These are phyloP conservation scores for Cephalopachus bancanus DNA, from an alignment of 2,797 vertebrate genomes.

Conservation along the genomic window DNA sequence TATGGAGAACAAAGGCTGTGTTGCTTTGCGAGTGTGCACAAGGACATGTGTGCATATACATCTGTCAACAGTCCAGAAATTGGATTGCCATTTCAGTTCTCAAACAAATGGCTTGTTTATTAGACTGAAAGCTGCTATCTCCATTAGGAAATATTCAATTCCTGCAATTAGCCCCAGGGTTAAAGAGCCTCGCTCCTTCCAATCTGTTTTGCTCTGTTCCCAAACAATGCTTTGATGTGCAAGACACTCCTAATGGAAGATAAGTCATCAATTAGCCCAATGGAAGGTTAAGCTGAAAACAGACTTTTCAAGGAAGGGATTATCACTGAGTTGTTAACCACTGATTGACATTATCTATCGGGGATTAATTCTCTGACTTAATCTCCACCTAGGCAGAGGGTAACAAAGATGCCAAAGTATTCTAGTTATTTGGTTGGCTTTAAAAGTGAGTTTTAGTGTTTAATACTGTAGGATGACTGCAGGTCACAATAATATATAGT, in stretches of 20 bases:
- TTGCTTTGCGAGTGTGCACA: neutral
- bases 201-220: slow-evolving; percentile 30
- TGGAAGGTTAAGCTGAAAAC: slow-evolving; percentile 59
- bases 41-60: neutral
- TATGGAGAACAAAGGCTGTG: neutral
- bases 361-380: slow-evolving; percentile 43
- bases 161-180: slow-evolving; percentile 67
- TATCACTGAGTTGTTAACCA: slow-evolving; percentile 65
- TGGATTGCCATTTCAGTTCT: slow-evolving; percentile 12
- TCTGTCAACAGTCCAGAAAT: slow-evolving; percentile 49
- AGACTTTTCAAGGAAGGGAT: slow-evolving; percentile 59
- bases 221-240: slow-evolving; percentile 77
- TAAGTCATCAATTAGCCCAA: slow-evolving; percentile 74
- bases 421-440: slow-evolving; percentile 71
- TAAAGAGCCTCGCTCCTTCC: slow-evolving; percentile 14
- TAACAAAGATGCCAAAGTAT: slow-evolving; percentile 35
- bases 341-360: slow-evolving; percentile 64
- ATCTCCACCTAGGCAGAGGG: neutral
- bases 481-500: neutral
- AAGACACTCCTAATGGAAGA: slow-evolving; percentile 48
- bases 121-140: slow-evolving; percentile 57
- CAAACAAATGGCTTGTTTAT: slow-evolving; percentile 69
- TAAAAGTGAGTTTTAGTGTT: slow-evolving; percentile 54
- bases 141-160: slow-evolving; percentile 75
- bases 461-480: neutral